Evolutionary conservation across 2,113 vertebrate genomes (phyloP), one percentile per base, ranked within the genome.

Genomic region (Aspidoscelis tigris): DNA sequence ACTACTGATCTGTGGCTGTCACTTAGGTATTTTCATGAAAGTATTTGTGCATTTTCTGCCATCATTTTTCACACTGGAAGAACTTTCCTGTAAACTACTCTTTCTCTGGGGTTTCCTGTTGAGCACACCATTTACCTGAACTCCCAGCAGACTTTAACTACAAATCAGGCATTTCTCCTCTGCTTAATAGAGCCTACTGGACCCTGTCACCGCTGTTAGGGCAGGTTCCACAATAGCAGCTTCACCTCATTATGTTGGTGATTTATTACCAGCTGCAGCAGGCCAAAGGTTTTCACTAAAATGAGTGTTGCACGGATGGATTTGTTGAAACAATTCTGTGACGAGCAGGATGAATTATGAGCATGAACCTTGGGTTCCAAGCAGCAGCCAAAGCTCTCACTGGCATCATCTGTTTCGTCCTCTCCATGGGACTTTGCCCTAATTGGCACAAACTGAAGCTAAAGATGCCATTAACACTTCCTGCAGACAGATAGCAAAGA

Each of bases 221-320:
- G 80, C 5, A 8, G 41, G 83, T 76, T 85, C 88, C 81, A 76
- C 7, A 14, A 76, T 77, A 87, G 80, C 76, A 84, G 53, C 65
- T 82, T 82, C 75, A 73, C 65, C 87, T 88, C 43, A 0, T 87
- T 87, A 87, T 43, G 72, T 70, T 55, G 4, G 39, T 90, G 86
- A 81, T 91, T 92, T 85, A 69, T 83, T 71, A 76, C 70, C 86
- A 66, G 71, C 70, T 90, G 43, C 80, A 79, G 44, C 84, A 86
- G 86, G 83, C 16, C 83, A 82, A 76, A 76, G 84, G 85, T 69
- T 39, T 18, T 80, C 69, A 79, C 70, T 74, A 82, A 87, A 55
- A 84, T 6, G 11, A 87, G 69, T 76, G 55, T 84, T 0, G 1
- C 58, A 33, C 0, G 0, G 65, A 1, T 82, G 85, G 84, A n/a